Evolutionary conservation across 2,797 vertebrate species (phyloP).

Genomic region (Gadopsis marmoratus): DNA sequence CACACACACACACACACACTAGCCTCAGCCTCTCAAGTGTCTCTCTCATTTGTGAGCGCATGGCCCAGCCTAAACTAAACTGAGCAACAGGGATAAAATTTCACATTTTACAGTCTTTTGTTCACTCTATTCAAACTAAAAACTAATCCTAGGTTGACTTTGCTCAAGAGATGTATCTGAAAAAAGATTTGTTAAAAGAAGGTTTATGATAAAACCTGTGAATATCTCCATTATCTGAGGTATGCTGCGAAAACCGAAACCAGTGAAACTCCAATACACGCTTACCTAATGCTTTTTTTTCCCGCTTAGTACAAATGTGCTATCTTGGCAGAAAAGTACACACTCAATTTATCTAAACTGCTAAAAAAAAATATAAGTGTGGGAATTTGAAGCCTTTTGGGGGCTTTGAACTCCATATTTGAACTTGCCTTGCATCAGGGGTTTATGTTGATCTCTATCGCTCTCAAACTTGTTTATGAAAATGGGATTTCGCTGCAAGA

Average conservation of each 20-base stretch:
- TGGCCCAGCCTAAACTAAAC: background rate
- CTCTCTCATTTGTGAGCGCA: constrained; percentile 18
- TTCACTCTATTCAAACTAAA: background rate
- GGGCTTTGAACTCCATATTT: background rate
- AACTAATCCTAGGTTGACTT: background rate
- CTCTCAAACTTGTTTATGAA: constrained; percentile 32
- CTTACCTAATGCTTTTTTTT: background rate
- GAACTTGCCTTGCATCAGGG: background rate
- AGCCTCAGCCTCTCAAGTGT: constrained; percentile 1
- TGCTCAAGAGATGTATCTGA: background rate
- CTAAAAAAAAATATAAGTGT: background rate
- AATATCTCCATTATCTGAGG: background rate
- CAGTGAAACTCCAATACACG: background rate
- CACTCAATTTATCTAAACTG: background rate
- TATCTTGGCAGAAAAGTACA: background rate
- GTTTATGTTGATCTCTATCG: background rate
- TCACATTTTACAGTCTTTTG: background rate
- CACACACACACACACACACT: constrained; percentile 16
- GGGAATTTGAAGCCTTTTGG: background rate
- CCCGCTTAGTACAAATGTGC: background rate
- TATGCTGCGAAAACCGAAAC: background rate
- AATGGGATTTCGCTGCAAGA: constrained; percentile 17
- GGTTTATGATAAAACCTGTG: background rate
- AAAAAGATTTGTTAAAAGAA: background rate
- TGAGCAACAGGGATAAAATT: background rate